Conservation (phyloP, 2,113 vertebrate species). For the Crocuta crocuta region DNA sequence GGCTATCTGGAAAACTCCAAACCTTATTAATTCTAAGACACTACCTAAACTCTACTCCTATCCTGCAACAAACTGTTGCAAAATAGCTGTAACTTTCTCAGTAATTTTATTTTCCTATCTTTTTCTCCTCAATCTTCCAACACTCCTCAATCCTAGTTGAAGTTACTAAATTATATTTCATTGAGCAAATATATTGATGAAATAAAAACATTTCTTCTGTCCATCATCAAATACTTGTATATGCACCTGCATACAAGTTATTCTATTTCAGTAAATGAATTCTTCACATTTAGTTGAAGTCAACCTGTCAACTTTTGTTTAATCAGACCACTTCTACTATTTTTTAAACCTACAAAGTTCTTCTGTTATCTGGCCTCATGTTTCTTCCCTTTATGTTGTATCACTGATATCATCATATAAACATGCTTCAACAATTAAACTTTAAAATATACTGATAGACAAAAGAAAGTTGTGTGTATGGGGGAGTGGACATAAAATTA, state of each 20-base stretch:
- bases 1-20: neutral
- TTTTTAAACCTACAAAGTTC: neutral
- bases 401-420: neutral
- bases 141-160: neutral
- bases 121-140: neutral
- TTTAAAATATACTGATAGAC: neutral
- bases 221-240: neutral
- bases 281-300: neutral
- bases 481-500: neutral
- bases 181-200: neutral
- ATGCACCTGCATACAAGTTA: neutral
- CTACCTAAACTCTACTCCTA: neutral
- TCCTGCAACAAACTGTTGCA: neutral
- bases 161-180: neutral
- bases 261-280: neutral
- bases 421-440: neutral
- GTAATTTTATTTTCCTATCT: neutral
- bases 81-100: neutral
- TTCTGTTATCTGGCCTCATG: neutral
- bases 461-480: neutral
- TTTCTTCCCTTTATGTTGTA: neutral
- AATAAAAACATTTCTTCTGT: neutral
- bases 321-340: neutral
- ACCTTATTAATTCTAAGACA: neutral
- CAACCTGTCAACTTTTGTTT: neutral